These are phyloP conservation scores for Vulpes vulpes DNA, from an alignment of 2,113 vertebrate species.

Conservation along the genomic window DNA sequence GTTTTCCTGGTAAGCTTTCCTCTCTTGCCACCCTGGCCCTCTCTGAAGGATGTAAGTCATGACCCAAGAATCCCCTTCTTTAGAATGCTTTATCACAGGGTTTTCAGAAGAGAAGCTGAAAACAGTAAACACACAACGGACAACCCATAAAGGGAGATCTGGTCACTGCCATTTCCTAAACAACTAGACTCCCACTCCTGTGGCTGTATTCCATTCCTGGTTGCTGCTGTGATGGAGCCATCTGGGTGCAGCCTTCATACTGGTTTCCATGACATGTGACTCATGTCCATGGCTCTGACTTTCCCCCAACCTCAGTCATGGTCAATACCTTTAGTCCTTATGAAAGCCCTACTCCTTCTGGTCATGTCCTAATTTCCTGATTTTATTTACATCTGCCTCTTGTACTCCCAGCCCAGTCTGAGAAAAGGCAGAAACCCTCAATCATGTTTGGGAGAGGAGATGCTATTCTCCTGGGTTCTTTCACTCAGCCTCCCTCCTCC, in stretches of 20 bases:
- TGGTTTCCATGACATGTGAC: background rate
- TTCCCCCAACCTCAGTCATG: background rate
- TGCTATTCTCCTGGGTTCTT: background rate
- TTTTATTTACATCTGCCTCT: background rate
- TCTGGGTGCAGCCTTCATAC: background rate
- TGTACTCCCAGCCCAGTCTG: no score
- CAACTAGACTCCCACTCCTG: no score
- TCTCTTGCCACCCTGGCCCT: no score
- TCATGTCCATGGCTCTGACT: background rate
- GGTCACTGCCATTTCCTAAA: background rate
- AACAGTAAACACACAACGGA: background rate
- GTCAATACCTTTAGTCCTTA: background rate
- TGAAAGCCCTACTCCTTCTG: background rate
- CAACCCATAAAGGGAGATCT: fast-evolving
- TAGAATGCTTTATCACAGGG: background rate
- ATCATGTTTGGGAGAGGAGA: background rate
- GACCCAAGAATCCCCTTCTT: background rate
- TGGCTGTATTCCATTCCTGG: fast-evolving
- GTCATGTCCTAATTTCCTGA: background rate
- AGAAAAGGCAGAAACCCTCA: background rate
- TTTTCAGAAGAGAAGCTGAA: background rate
- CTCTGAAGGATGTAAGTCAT: background rate
- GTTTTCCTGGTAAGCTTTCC: background rate
- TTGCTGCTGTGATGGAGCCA: background rate
- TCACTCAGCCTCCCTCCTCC: background rate